Evolutionary conservation across 35 echinoderm and acorn worm genomes (phyloP).

Genomic region (Holothuria glaberrima): DNA sequence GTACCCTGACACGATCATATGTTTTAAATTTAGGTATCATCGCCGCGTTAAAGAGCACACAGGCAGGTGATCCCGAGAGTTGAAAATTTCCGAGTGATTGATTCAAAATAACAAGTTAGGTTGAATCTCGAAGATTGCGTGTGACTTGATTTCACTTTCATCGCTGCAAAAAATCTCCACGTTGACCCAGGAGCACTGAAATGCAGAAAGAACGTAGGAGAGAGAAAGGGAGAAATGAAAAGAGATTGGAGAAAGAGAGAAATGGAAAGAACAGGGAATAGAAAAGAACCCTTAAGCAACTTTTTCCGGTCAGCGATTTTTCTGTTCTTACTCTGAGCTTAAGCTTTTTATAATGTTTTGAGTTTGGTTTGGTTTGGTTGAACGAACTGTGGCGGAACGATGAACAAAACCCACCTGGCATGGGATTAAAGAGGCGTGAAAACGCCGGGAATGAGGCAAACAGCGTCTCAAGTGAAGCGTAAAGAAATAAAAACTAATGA

Average conservation of each 20-base stretch:
- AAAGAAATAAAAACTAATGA: constrained; percentile 54
- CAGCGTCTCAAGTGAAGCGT: constrained; percentile 29
- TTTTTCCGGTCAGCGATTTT: constrained; percentile 46
- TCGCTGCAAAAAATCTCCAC: constrained; percentile 42
- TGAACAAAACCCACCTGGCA: constrained; percentile 53
- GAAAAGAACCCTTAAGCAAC: background rate
- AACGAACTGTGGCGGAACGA: constrained; percentile 50
- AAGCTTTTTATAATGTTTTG: constrained; percentile 40
- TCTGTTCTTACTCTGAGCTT: background rate
- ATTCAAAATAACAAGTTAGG: constrained; percentile 46
- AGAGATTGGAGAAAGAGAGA: background rate
- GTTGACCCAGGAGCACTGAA: constrained; percentile 33
- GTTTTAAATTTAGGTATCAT: constrained; percentile 27
- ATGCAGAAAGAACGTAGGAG: background rate
- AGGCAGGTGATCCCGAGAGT: constrained; percentile 32
- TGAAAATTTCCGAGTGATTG: constrained; percentile 25
- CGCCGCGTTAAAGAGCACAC: background rate
- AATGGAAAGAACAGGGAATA: background rate
- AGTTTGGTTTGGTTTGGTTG: constrained; percentile 42
- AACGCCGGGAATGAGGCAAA: constrained; percentile 44
- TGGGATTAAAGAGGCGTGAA: constrained; percentile 53
- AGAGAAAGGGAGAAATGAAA: constrained; percentile 8
- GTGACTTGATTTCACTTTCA: constrained; percentile 26
- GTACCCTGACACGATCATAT: constrained; percentile 45
- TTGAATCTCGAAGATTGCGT: constrained; percentile 39